These are phyloP conservation scores for Columba janthina DNA, from an alignment of 2,113 vertebrate genomes.

Conservation along the genomic window DNA sequence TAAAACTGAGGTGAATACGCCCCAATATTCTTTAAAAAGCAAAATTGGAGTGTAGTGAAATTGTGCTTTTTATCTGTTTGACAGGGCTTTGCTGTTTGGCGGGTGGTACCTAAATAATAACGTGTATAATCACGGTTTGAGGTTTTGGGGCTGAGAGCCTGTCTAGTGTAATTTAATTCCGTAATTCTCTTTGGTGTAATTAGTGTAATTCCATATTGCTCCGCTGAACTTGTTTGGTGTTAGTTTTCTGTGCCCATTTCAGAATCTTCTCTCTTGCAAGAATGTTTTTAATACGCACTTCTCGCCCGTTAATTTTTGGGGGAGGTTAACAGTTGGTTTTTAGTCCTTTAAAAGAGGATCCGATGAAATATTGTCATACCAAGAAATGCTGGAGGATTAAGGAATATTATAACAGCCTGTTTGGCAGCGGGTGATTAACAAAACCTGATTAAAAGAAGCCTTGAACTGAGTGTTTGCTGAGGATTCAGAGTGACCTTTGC, in stretches of 20 bases:
- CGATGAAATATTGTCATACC: background rate
- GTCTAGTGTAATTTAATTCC: no score
- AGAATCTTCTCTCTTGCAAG: background rate
- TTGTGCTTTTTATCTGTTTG: background rate
- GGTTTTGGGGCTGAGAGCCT: background rate
- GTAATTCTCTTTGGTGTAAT: no score
- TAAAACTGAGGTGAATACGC: accelerated
- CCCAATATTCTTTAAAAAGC: background rate
- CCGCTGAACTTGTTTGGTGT: background rate
- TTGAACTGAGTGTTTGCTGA: background rate
- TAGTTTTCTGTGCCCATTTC: background rate
- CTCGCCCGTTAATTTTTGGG: background rate
- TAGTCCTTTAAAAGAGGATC: background rate
- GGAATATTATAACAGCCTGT: background rate
- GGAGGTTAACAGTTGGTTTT: background rate
- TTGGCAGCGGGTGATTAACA: background rate
- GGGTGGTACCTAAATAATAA: background rate
- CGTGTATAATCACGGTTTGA: accelerated
- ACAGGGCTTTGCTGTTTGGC: background rate
- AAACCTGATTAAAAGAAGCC: background rate
- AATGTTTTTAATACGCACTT: accelerated
- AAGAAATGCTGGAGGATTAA: background rate
- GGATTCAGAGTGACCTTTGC: background rate
- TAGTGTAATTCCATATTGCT: background rate
- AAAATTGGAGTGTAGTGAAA: background rate